phyloP scores from a whole-genome alignment of 2,888 invertebrate species.

The Amiota communis region DNA sequence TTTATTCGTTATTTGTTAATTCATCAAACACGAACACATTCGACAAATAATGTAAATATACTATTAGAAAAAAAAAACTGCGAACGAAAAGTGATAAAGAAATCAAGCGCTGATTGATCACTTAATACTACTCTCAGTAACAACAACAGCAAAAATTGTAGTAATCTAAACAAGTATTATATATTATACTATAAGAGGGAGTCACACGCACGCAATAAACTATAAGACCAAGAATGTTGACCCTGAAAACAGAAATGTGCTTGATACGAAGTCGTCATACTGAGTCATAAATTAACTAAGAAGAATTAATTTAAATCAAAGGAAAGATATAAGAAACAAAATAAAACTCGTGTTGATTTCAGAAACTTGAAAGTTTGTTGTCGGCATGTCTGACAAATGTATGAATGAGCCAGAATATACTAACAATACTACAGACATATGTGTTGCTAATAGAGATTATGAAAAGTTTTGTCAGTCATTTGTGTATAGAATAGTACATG shows the following conservation, averaged over 20 bases:
- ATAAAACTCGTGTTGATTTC: too few relatives aligned
- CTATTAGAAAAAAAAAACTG: background rate
- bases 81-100: conserved; percentile 23
- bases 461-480: too few relatives aligned
- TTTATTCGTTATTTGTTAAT: background rate
- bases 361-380: too few relatives aligned
- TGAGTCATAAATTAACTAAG: background rate
- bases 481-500: too few relatives aligned
- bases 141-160: background rate
- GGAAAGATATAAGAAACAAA: too few relatives aligned
- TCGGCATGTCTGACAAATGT: too few relatives aligned
- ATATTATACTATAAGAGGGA: background rate
- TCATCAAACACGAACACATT: conserved; percentile 22
- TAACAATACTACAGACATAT: too few relatives aligned
- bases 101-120: conserved; percentile 26
- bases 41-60: background rate
- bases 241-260: background rate
- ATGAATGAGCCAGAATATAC: too few relatives aligned
- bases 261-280: background rate
- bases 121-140: conserved; percentile 25
- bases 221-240: too few relatives aligned
- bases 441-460: too few relatives aligned
- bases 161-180: background rate
- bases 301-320: background rate
- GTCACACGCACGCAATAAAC: background rate